phyloP scores from a whole-genome alignment of 2,888 invertebrate species.

The Lycaena phlaeas region DNA sequence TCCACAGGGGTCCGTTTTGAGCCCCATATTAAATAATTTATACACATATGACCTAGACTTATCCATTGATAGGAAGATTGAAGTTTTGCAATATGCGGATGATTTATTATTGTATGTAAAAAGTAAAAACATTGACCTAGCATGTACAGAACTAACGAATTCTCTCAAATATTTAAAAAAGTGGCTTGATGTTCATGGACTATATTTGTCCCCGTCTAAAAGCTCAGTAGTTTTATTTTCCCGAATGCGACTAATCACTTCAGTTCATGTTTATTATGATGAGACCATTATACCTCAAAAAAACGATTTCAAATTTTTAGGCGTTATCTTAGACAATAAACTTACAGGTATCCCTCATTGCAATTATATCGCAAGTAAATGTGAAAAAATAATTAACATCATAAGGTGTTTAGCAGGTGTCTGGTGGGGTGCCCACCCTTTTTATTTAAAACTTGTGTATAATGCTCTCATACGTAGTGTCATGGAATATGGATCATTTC shows the following conservation, averaged over 20 bases:
- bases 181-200: background rate
- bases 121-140: background rate
- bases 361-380: background rate
- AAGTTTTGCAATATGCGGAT: constrained; percentile 7
- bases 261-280: background rate
- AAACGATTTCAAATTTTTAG: background rate
- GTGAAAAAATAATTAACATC: background rate
- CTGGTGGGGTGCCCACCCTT: no score
- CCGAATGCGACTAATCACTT: background rate
- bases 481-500: background rate
- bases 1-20: constrained; percentile 8
- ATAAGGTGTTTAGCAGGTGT: background rate
- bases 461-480: background rate
- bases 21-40: constrained; percentile 6
- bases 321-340: background rate
- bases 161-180: background rate
- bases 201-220: background rate
- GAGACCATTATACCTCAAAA: background rate
- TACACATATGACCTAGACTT: background rate
- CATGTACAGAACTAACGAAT: background rate
- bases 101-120: background rate
- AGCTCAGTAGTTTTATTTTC: background rate
- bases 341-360: background rate
- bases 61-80: background rate
- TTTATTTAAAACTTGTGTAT: background rate